Evolutionary conservation across 2,888 invertebrate species (phyloP), one percentile per base, ranked within the genome.

Genomic region (Oxytorus armatus): DNA sequence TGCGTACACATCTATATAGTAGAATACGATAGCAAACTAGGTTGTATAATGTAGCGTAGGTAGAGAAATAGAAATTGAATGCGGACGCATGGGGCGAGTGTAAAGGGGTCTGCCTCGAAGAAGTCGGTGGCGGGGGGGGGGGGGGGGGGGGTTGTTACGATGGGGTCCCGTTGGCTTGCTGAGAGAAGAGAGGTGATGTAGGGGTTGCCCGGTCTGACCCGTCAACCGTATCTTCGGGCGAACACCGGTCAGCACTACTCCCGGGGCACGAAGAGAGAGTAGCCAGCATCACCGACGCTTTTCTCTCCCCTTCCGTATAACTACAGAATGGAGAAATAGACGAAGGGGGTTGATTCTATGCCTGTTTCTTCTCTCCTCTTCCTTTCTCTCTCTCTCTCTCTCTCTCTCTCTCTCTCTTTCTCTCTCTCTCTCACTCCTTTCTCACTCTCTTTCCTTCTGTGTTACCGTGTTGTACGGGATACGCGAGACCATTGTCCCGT

Each of bases 191-290:
- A 73, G 61, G 23, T 16, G 73, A 77, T 59, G 74, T 55, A 59
- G 69, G 73, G 29, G 74, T 57, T 78, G 63, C 57, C 55, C 59
- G 76, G 74, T 77, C 77, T 79, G 83, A 79, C 87, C 87, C 90
- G 90, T 90, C 90, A 89, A 90, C 87, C 90, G 90, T 90, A 90
- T 90, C 90, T 90, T 90, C 87, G 88, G 85, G 83, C 84, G 89
- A 89, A 89, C 89, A 89, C 88, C 87, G 90, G 89, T 90, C 89
- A 88, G 88, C 88, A 89, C 88, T 87, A 87, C 85, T 69, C 82
- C 84, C 81, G 79, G 81, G 84, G 78, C 78, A 42, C 25, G 42
- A 29, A 25, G 23, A 68, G 23, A 82, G 77, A 57, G 63, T 42
- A 39, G 42, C 84, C 79, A 77, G 51, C 72, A 74, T 77, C 84